phyloP scores from a whole-genome alignment of 1,140 invertebrate genomes.

The Drosophila ohnishii region DNA sequence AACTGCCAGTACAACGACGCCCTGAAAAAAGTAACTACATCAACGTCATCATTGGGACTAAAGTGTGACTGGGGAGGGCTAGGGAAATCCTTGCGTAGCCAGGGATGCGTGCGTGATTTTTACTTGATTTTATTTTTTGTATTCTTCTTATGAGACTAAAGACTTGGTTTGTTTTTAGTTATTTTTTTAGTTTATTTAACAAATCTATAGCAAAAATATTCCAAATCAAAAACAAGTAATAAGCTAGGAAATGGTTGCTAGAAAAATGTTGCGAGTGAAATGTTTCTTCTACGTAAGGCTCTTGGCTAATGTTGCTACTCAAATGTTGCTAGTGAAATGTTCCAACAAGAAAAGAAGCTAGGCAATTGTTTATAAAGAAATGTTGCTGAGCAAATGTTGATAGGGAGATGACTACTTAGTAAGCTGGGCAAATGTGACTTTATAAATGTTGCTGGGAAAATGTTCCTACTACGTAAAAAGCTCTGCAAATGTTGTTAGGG shows the following conservation, averaged over 20 bases:
- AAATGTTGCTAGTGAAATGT: not conserved
- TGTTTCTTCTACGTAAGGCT: too few species aligned
- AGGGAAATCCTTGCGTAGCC: conserved; percentile 1
- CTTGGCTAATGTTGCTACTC: not conserved
- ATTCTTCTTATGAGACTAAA: too few species aligned
- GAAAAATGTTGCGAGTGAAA: not conserved
- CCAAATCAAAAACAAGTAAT: not conserved
- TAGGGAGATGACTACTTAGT: too few species aligned
- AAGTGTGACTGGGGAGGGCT: conserved; percentile 15
- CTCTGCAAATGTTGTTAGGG: not conserved
- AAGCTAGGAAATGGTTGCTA: not conserved
- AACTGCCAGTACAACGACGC: conserved; percentile 62
- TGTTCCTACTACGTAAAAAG: too few species aligned
- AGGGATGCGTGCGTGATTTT: conserved; percentile 40
- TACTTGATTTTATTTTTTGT: too few species aligned
- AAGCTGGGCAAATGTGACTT: too few species aligned
- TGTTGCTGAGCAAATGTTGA: too few species aligned
- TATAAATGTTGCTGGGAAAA: too few species aligned
- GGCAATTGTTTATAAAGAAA: too few species aligned
- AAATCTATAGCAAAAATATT: not conserved
- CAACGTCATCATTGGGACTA: conserved; percentile 53
- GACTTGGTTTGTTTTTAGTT: not conserved
- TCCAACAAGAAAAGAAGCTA: too few species aligned
- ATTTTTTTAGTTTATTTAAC: not conserved
- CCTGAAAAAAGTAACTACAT: conserved; percentile 56